Percentiles rank a stretch among this genome's conserved stretches.
These are phyloP conservation scores for Tiliqua scincoides DNA, from an alignment of 2,113 vertebrate genomes.

Conservation along the genomic window DNA sequence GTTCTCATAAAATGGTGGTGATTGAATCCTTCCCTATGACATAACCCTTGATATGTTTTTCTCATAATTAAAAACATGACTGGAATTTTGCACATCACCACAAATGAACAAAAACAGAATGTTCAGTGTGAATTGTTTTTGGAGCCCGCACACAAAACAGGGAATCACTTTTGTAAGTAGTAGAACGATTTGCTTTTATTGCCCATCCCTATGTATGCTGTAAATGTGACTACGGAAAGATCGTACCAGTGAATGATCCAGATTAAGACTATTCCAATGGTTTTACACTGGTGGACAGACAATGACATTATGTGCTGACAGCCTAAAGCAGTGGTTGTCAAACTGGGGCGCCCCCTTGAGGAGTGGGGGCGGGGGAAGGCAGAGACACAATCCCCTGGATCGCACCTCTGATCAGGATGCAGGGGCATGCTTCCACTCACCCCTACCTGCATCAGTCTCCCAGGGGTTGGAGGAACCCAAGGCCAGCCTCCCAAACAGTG, in stretches of 20 bases:
- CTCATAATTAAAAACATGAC: constrained; percentile 18
- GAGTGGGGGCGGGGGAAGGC: too few species aligned
- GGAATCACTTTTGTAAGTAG: rapidly evolving
- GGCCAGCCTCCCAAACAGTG: too few species aligned
- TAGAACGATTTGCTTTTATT: not conserved
- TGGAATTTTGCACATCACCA: constrained; percentile 46
- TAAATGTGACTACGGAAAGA: not conserved
- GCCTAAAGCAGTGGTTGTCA: too few species aligned
- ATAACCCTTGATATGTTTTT: constrained; percentile 52
- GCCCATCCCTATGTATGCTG: not conserved
- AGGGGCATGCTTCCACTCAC: too few species aligned
- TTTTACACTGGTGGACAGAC: not conserved
- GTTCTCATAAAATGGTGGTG: constrained; percentile 55
- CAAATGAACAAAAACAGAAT: constrained; percentile 30
- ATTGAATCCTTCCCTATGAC: constrained; percentile 43
- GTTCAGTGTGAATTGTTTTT: not conserved
- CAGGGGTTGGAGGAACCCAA: too few species aligned
- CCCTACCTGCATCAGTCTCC: too few species aligned
- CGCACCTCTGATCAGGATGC: too few species aligned
- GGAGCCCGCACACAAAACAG: not conserved
- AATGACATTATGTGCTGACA: not conserved
- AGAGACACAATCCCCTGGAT: too few species aligned
- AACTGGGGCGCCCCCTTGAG: too few species aligned
- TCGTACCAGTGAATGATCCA: not conserved
- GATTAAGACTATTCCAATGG: not conserved